Evolutionary conservation across 2,113 vertebrate genomes (phyloP).

Genomic region (Podilymbus podiceps): DNA sequence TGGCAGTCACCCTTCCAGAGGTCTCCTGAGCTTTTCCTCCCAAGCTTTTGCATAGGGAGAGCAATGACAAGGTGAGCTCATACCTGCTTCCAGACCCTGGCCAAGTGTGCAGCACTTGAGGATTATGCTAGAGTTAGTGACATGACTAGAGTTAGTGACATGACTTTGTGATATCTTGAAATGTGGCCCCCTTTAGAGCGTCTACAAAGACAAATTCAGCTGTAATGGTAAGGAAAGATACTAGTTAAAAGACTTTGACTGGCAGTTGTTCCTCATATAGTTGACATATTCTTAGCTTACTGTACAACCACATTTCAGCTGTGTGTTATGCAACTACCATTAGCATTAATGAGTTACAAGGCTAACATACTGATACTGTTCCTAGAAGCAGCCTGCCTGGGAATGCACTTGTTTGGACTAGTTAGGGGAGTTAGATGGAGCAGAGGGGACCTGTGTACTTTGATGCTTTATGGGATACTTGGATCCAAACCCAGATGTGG

Average conservation of each 20-base stretch:
- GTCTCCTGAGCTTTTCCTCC: neutral
- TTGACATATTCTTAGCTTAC: neutral
- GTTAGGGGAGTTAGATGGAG: neutral
- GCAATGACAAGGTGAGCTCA: neutral
- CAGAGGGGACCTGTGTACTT: neutral
- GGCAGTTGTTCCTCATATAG: neutral
- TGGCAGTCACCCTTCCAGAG: neutral
- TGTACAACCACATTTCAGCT: neutral
- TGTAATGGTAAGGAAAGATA: neutral
- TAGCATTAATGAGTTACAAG: slow-evolving; percentile 40
- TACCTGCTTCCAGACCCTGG: neutral
- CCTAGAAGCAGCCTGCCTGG: slow-evolving; percentile 29
- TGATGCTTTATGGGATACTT: neutral
- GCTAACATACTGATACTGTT: neutral
- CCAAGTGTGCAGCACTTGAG: fast-evolving
- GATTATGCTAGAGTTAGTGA: neutral
- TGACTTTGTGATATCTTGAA: neutral
- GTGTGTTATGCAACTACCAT: slow-evolving; percentile 24
- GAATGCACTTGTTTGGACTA: neutral
- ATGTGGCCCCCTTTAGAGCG: neutral
- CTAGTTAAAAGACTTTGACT: neutral
- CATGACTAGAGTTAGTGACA: neutral
- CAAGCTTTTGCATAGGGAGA: neutral
- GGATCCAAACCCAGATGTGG: neutral
- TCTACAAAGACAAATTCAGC: neutral